phyloP scores from a whole-genome alignment of 2,113 vertebrate genomes.

The Bubo scandiacus region DNA sequence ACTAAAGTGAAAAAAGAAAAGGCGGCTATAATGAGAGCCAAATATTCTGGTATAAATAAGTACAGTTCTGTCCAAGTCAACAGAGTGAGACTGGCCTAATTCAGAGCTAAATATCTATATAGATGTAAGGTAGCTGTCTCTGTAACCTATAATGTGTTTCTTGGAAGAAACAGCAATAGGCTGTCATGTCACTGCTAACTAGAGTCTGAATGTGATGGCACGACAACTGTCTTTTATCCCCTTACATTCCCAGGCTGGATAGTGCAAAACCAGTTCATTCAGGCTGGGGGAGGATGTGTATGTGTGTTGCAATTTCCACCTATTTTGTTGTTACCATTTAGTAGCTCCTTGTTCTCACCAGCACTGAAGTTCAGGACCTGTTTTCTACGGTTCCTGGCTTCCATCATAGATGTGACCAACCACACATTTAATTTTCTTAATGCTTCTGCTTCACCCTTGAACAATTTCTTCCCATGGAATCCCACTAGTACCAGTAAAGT shows the following conservation, averaged over 20 bases:
- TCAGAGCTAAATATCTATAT: background rate
- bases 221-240: background rate
- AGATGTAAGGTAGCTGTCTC: background rate
- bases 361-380: background rate
- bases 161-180: background rate
- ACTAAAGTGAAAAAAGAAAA: background rate
- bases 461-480: background rate
- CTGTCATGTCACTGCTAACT: background rate
- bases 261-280: background rate
- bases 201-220: background rate
- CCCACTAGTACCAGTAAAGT: background rate
- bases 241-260: background rate
- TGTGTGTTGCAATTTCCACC: background rate
- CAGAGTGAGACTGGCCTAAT: background rate
- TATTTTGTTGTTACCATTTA: background rate
- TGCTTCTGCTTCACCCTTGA: background rate
- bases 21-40: background rate
- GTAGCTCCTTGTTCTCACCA: background rate
- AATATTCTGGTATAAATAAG: background rate
- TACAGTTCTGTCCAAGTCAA: background rate
- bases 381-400: background rate
- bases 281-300: fast-evolving
- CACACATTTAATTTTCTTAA: background rate
- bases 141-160: background rate
- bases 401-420: background rate